These are phyloP conservation scores for Zosterops borbonicus DNA, from an alignment of 2,113 vertebrate genomes.

Conservation along the genomic window DNA sequence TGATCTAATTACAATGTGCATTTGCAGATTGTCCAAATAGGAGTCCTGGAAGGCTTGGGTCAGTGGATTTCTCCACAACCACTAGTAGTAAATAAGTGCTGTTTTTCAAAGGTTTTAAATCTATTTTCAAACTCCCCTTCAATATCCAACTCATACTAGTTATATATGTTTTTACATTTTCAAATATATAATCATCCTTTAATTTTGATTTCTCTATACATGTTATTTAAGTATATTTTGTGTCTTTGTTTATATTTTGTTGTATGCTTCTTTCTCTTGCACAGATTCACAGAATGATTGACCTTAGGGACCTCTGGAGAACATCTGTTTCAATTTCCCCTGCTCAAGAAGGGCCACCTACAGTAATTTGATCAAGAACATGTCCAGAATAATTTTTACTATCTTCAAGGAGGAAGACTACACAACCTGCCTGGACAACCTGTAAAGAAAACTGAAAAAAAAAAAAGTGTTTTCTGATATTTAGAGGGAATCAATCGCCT, in stretches of 20 bases:
- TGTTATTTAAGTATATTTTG: background rate
- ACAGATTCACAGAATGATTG: background rate
- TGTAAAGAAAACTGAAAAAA: background rate
- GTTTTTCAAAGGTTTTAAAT: background rate
- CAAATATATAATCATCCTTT: background rate
- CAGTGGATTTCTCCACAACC: background rate
- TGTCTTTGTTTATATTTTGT: background rate
- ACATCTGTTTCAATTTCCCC: background rate
- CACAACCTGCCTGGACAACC: background rate
- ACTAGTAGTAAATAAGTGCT: background rate
- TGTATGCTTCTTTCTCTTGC: background rate
- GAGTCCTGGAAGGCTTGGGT: background rate
- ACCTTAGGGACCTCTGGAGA: background rate
- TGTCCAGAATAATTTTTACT: background rate
- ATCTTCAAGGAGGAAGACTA: background rate
- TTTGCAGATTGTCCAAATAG: background rate
- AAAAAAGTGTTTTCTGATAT: background rate
- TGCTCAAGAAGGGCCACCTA: background rate
- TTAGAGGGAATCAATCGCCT: rapidly evolving
- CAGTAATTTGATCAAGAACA: background rate
- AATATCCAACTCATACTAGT: background rate
- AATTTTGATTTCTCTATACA: background rate
- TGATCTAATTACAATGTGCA: background rate
- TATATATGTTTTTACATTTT: background rate
- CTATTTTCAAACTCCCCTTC: background rate